Conservation (phyloP, 2,797 vertebrate species). For the Labeo calbasu region DNA sequence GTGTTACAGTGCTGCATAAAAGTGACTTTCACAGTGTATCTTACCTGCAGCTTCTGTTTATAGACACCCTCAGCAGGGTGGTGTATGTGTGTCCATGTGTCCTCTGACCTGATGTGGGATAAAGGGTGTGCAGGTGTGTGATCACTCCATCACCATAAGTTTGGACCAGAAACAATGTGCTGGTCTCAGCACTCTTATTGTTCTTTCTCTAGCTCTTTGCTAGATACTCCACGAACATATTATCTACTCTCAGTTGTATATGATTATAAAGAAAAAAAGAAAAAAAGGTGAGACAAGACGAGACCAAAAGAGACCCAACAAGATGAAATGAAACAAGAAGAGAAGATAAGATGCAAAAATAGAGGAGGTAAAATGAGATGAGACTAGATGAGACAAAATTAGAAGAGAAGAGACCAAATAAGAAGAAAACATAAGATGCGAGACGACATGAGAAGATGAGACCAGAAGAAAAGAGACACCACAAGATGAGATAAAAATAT, state of each 20-base stretch:
- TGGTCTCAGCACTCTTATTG: conserved; percentile 23
- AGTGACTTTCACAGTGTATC: conserved; percentile 54
- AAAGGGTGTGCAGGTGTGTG: conserved; percentile 18
- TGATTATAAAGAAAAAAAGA: neutral
- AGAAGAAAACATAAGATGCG: neutral
- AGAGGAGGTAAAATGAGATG: no score
- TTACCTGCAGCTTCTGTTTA: conserved; percentile 54
- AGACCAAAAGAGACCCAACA: neutral
- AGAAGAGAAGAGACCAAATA: neutral
- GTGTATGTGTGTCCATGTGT: conserved; percentile 41
- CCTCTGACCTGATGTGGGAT: conserved; percentile 8
- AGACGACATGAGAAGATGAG: neutral
- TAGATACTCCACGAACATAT: neutral
- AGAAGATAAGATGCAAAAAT: neutral
- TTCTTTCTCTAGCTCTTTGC: conserved; percentile 5
- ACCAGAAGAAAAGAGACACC: neutral
- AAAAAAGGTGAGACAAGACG: neutral
- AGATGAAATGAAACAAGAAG: neutral
- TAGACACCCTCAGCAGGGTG: conserved; percentile 36
- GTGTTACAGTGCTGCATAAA: conserved; percentile 53
- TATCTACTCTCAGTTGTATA: neutral
- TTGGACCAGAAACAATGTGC: conserved; percentile 29
- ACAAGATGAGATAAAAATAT: neutral
- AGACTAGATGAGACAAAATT: neutral
- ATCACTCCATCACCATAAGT: neutral